Base-by-base conservation (phyloP, 2,888 invertebrate genomes). In the Macrophya annulata region DNA sequence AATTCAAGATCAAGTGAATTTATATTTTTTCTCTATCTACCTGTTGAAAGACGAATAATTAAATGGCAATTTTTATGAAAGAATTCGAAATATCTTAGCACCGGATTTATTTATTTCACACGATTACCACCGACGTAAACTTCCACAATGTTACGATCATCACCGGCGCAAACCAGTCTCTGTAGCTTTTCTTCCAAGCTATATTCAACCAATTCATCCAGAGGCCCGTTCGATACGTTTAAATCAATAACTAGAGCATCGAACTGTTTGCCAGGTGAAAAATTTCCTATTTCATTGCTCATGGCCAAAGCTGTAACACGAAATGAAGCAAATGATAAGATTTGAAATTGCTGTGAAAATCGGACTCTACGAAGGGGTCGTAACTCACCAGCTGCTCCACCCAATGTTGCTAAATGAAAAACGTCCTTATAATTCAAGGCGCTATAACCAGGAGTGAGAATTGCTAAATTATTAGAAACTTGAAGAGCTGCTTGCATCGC, bases 341-440 rank as follows among this genome's bases (percentile, higher is more conserved):
- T 51, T 40, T 12, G 17, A 79, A 25, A 40, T 55, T 43, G 43
- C 51, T 10, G 12, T 43, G 10, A 12, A 74, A 15, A 40, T 65
- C 72, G 17, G 25, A 84, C 43, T 62, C n/a, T 0, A 15, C 10
- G 48, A 68, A 43, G 68, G 59, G 68, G 37, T 15, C 8, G 31
- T 12, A 68, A 37, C 68, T 37, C 17, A 97, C 97, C 96, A 95
- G 94, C 95, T 86, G 98, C 98, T 8, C 98, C 98, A 25, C 98
- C 98, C 82, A 98, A 93, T 1, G 98, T 99, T 17, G 98, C 98
- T 89, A 98, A 94, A 92, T 96, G 96, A 91, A 98, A 96, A 0
- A 96, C 98, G 88, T 98, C 97, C 86, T 95, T 95, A 93, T 96
- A 97, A 87, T 95, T 95, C 1, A 98, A 91, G 0, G 96, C 95